Evolutionary conservation across 2,888 invertebrate genomes (phyloP).

Genomic region (Phaonia tiefii): DNA sequence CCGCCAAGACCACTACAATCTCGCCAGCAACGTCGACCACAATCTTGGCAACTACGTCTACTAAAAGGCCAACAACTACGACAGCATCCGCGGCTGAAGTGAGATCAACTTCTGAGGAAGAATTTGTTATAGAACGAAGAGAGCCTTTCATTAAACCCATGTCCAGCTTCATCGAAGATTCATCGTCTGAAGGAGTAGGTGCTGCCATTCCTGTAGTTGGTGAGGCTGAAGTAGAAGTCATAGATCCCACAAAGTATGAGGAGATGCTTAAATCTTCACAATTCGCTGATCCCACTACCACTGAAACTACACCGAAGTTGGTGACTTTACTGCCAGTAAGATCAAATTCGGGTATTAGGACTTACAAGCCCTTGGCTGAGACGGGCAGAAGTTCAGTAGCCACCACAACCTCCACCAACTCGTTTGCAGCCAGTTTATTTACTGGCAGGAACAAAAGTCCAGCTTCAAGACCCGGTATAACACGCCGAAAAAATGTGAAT

Average conservation of each 20-base stretch:
- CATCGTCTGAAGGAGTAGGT: slow-evolving; percentile 74
- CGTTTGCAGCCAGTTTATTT: slow-evolving; percentile 26
- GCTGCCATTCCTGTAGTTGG: slow-evolving; percentile 78
- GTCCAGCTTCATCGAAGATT: slow-evolving; percentile 75
- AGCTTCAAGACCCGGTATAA: slow-evolving; percentile 57
- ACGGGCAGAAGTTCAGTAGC: slow-evolving; percentile 45
- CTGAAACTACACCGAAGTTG: slow-evolving; percentile 79
- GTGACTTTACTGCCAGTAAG: slow-evolving; percentile 88
- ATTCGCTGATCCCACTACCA: slow-evolving; percentile 72
- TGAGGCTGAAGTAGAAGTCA: slow-evolving; percentile 80
- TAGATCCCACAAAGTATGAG: slow-evolving; percentile 80
- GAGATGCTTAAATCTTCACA: slow-evolving; percentile 79
- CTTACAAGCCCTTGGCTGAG: slow-evolving; percentile 82
- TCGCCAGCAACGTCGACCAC: slow-evolving; percentile 33
- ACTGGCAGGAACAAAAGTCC: background rate
- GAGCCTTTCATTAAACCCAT: slow-evolving; percentile 75
- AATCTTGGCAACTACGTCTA: background rate
- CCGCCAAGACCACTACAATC: slow-evolving; percentile 44
- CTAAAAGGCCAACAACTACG: slow-evolving; percentile 3
- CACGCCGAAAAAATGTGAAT: slow-evolving; percentile 69
- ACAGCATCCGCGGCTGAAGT: slow-evolving; percentile 51
- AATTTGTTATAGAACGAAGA: slow-evolving; percentile 65
- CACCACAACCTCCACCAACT: background rate
- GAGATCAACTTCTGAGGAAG: slow-evolving; percentile 65
- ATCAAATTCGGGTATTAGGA: slow-evolving; percentile 89